Evolutionary conservation across 1,140 invertebrate genomes (phyloP), one percentile per base, ranked within the genome.

Genomic region (Vollenhovia emeryi): DNA sequence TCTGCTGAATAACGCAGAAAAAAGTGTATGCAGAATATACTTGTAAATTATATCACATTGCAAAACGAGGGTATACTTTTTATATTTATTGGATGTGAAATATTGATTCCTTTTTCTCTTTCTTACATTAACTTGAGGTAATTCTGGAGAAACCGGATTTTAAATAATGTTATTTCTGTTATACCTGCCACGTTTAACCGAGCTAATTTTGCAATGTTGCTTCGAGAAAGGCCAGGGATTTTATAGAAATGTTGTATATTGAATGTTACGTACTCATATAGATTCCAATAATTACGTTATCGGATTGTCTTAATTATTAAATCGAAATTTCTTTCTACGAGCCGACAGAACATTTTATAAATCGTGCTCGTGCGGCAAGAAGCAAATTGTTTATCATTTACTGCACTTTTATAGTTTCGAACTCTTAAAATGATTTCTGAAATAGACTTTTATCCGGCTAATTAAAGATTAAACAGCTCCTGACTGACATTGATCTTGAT

Each of bases 401-500:
- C 6, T 43, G 5, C 24, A 48, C 11, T 45, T 64, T 62, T 21
- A 27, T 0, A 3, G 2, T 27, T 43, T 9, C 3, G 11, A 21
- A 18, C 0, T 9, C 21, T 13, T 40, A 6, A n/a, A n/a, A 52
- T 36, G 3, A 55, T n/a, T 15, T 40, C 2, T 18, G 7, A 43
- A 43, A 24, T 43, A 2, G 1, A 33, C 59, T 79, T 68, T 40
- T 24, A 52, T 3, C 21, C 1, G 6, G 9, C 8, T 33, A 66
- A 36, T 68, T 45, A 40, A 40, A 24, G 21, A 57, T 57, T 43
- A 71, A 82, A 48, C 3, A 24, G 24, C 11, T 73, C 45, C 59
- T 82, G 50, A 71, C 24, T 73, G 64, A 73, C 78, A 82, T 57
- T 45, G 66, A 82, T 82, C 50, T 82, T 82, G 50, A 82, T 82